Base-by-base conservation (phyloP, 2,888 invertebrate genomes). In the Habrosyne pyritoides region DNA sequence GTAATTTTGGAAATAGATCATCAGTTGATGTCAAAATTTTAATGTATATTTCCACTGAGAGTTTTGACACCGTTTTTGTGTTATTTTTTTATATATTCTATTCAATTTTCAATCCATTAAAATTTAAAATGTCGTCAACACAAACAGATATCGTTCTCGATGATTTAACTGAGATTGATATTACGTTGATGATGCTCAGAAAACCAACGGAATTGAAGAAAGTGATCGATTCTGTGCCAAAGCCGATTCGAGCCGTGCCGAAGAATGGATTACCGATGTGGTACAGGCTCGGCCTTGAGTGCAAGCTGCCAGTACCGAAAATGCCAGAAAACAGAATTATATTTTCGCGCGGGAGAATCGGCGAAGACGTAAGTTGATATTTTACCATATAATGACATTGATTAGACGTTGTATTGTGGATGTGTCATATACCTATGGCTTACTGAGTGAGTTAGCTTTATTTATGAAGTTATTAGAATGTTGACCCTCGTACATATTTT, bases 231-330 rank as follows among this genome's bases (percentile, higher is more conserved):
- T 86, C 89, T 0, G 79, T 93, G 49, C 92, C 93, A 2, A 90
- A 90, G 61, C 93, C 93, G 0, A 57, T 77, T 46, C 75, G 87
- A 24, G 83, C 91, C 1, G 89, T 93, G 2, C 93, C 93, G 1
- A 87, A 87, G 63, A 88, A 87, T 83, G 92, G 91, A 0, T 75
- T 94, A 21, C 94, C 94, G 2, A 56, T 89, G 56, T 94, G 94
- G 94, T 86, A 87, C 56, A 81, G 78, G 46, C 80, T 94, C 2
- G 92, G 93, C 0, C 67, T 94, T 71, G 94, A 94, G 65, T 77
- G 85, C 57, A 94, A 94, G 71, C 75, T 94, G 53, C 93, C 94
- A 0, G 86, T 93, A 56, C 89, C 93, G 14, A 90, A 91, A 70
- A 91, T 91, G 79, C 94, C 94, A 0, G 78, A 75, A 21, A 93